Evolutionary conservation across 1,140 invertebrate species (phyloP).

Genomic region (Lepidurus packardi): DNA sequence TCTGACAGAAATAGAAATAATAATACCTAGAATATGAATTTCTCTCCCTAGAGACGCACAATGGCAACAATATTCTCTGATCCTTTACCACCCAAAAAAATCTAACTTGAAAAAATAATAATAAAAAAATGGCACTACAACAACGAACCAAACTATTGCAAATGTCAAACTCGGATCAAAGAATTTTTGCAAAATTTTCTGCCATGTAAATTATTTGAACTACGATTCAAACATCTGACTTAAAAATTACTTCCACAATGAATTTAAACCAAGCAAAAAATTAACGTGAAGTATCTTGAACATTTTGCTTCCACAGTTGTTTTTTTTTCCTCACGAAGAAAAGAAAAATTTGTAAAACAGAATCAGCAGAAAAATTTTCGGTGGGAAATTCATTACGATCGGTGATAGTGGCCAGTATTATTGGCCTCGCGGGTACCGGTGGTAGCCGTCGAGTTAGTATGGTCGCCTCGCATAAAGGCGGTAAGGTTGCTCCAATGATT

Average conservation of each 20-base stretch:
- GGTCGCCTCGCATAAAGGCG: conserved; percentile 11
- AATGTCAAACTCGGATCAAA: background rate
- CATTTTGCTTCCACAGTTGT: background rate
- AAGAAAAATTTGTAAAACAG: too few species aligned
- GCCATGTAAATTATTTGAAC: background rate
- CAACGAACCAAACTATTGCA: background rate
- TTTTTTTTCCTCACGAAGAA: background rate
- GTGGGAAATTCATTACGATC: background rate
- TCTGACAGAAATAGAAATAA: conserved; percentile 8
- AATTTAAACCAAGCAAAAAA: background rate
- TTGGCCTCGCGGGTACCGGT: background rate
- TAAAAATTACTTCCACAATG: background rate
- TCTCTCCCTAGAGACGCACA: conserved; percentile 7
- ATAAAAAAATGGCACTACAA: background rate
- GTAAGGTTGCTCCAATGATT: conserved; percentile 56
- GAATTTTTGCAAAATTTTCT: background rate
- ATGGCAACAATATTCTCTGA: background rate
- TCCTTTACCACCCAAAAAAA: background rate
- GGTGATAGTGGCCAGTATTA: background rate
- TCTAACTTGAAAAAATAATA: background rate
- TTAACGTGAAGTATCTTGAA: background rate
- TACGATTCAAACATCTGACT: conserved; percentile 9
- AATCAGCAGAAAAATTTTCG: background rate
- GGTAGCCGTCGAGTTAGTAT: background rate
- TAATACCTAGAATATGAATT: background rate